A percentile compares a stretch with the other conserved stretches of the same genome.
Evolutionary conservation across 2,113 vertebrate genomes (phyloP).

Genomic region (Salvelinus alpinus): DNA sequence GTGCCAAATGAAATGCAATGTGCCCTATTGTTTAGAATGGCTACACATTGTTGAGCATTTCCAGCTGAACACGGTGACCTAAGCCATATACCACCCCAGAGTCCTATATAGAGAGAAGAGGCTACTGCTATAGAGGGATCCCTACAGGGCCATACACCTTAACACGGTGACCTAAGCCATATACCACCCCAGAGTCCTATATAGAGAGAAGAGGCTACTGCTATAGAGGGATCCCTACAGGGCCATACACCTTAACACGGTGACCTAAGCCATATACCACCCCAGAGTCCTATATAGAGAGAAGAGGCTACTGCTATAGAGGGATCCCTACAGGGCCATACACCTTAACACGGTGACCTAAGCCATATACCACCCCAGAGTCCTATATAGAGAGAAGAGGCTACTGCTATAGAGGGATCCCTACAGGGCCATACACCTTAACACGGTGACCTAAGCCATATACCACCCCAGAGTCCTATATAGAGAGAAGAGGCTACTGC

Average conservation of each 20-base stretch:
- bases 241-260: too few species aligned
- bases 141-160: neutral
- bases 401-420: too few species aligned
- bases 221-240: too few species aligned
- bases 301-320: too few species aligned
- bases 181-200: too few species aligned
- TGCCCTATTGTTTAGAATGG: conserved; percentile 48
- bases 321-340: too few species aligned
- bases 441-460: conserved; percentile 32
- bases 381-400: neutral
- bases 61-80: conserved; percentile 39
- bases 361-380: conserved; percentile 27
- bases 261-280: too few species aligned
- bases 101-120: neutral
- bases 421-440: neutral
- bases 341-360: conserved; percentile 26
- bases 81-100: conserved; percentile 28
- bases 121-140: too few species aligned
- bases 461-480: conserved; percentile 19
- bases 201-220: too few species aligned
- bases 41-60: conserved; percentile 42
- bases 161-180: too few species aligned
- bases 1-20: conserved; percentile 30
- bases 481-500: neutral
- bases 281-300: too few species aligned